Conservation (phyloP, 2,797 vertebrate species). For the Poeciliopsis gracilis region DNA sequence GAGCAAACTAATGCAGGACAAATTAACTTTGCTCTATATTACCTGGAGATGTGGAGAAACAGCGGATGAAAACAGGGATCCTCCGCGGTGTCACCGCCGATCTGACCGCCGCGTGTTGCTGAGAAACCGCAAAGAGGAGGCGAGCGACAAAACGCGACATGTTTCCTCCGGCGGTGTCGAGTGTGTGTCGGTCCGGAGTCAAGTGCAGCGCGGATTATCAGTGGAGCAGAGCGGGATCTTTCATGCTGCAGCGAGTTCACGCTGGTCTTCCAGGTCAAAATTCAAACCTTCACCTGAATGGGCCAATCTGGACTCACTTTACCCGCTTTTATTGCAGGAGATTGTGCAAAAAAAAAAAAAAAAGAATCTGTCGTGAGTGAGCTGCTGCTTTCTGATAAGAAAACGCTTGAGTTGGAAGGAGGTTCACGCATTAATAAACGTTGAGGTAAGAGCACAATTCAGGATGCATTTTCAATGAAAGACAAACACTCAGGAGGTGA, state of each 20-base stretch:
- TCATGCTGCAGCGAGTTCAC: conserved; percentile 28
- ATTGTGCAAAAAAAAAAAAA: conserved; percentile 28
- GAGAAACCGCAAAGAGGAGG: conserved; percentile 50
- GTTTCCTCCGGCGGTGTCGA: conserved; percentile 25
- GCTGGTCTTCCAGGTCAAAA: conserved; percentile 56
- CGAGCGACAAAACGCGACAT: conserved; percentile 78
- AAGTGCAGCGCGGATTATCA: conserved; percentile 34
- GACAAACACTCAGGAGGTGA: neutral
- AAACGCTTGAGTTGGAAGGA: neutral
- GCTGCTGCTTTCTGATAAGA: neutral
- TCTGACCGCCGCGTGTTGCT: conserved; percentile 35
- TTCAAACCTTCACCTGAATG: conserved; percentile 32
- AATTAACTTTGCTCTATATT: conserved; percentile 15
- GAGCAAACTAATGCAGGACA: neutral
- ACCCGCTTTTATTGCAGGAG: conserved; percentile 27
- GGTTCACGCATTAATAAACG: neutral
- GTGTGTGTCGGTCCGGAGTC: conserved; percentile 30
- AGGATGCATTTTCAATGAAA: neutral
- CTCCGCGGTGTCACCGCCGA: conserved; percentile 39
- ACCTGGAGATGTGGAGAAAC: conserved; percentile 72
- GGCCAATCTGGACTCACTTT: conserved; percentile 54
- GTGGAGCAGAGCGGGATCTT: conserved; percentile 19
- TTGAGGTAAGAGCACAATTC: neutral
- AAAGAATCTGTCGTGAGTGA: neutral
- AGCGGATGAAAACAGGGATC: conserved; percentile 45